These are phyloP conservation scores for Lepidothrix coronata DNA, from an alignment of 2,113 vertebrate genomes.

Conservation along the genomic window DNA sequence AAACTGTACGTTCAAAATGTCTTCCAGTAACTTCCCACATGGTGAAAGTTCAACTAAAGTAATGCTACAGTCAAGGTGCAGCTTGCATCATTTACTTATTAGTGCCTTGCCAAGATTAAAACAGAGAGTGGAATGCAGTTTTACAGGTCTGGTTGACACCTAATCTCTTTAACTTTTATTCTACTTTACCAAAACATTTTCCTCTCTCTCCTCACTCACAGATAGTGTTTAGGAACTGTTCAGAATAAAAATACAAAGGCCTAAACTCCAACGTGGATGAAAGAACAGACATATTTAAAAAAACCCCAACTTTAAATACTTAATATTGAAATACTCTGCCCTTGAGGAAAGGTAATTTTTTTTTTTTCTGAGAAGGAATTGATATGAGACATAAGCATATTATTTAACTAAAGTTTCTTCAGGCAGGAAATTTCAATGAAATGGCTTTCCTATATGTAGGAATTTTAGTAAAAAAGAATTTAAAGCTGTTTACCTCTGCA, in stretches of 20 bases:
- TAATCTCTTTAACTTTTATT: neutral
- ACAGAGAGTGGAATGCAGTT: neutral
- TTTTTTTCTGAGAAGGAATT: neutral
- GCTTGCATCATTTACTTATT: neutral
- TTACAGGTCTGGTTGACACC: neutral
- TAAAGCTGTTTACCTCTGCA: neutral
- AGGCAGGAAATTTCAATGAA: neutral
- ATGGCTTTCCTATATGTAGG: neutral
- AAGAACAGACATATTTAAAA: neutral
- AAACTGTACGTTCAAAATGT: neutral
- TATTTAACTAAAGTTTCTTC: neutral
- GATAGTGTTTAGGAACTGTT: neutral
- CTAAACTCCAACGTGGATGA: neutral
- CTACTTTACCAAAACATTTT: neutral
- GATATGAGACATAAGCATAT: neutral
- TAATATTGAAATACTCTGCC: neutral
- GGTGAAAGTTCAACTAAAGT: neutral
- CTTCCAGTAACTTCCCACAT: neutral
- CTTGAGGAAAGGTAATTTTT: neutral
- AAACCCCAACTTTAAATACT: neutral
- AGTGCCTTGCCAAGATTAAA: conserved; percentile 8
- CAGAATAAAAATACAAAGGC: neutral
- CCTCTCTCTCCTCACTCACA: neutral
- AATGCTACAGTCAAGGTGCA: neutral
- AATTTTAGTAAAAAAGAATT: neutral